Evolutionary conservation across 2,797 vertebrate genomes (phyloP), one percentile per base, ranked within the genome.

Genomic region (Molossus alvarezi): DNA sequence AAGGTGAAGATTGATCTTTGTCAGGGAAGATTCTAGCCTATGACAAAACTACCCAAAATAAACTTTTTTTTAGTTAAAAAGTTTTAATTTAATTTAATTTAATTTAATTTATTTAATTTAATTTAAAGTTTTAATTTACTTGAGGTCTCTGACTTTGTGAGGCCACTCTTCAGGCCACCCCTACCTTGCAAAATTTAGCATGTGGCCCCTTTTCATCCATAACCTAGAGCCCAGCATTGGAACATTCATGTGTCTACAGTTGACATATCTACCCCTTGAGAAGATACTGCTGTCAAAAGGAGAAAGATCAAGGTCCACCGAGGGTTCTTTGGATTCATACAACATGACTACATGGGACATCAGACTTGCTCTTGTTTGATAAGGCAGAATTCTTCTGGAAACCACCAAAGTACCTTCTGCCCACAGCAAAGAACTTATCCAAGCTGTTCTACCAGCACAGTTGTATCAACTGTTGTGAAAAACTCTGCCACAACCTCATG

Each of bases 261-360:
- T n/a, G 25, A 62, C 5, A 23, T 2, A 51, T 41, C 12, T 62
- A 17, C 29, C 17, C 29, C 17, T 88, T 41, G 8, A 2, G 1
- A 93, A 12, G 25, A 18, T 55, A 51, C 1, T n/a, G 2, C 1
- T 21, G 0, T 51, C 21, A 37, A n/a, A 17, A 23, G 7, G 41
- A 84, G 45, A 29, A 12, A 85, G 37, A 55, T 88, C 20, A n/a
- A n/a, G 27, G 9, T 48, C 13, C 0, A 23, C 9, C 20, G 21
- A 37, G 0, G 2, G n/a, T 27, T 2, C 8, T 58, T 41, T 6
- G 48, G 1, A 27, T 33, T 13, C 15, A 67, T 1, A 60, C 8
- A 76, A 0, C 3, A 23, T 18, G 18, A 33, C 11, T 21, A 67
- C 15, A 6, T 4, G 41, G 7, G 18, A 53, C 69, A 17, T 45